A percentile compares a stretch with the other conserved stretches of the same genome.
phyloP scores from a whole-genome alignment of 1,140 invertebrate species.

The Babylonia areolata region DNA sequence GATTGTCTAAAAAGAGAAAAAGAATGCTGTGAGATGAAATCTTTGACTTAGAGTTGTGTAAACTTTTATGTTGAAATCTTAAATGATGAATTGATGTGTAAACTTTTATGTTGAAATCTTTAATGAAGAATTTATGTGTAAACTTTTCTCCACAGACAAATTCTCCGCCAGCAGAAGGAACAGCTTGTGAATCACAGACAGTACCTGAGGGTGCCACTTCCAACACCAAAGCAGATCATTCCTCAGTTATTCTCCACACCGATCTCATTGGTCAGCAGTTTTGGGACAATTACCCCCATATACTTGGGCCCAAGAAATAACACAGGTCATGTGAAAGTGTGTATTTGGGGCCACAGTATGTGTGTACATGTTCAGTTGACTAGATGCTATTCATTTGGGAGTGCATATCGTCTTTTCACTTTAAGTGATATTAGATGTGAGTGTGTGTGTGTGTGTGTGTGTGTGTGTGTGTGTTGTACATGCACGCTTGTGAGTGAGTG shows the following conservation, averaged over 20 bases:
- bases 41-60: too few species aligned
- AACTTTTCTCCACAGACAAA: slow-evolving; percentile 33
- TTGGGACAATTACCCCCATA: slow-evolving; percentile 86
- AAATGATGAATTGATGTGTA: too few species aligned
- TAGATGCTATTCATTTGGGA: not conserved
- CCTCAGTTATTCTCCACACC: slow-evolving; percentile 61
- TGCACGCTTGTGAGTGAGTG: too few species aligned
- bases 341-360: too few species aligned
- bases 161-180: slow-evolving; percentile 34
- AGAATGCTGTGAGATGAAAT: too few species aligned
- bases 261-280: slow-evolving; percentile 92
- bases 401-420: not conserved
- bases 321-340: too few species aligned
- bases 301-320: slow-evolving; percentile 61
- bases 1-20: too few species aligned
- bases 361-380: not conserved
- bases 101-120: too few species aligned
- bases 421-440: not conserved
- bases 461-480: slow-evolving; percentile 23
- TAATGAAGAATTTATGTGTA: too few species aligned
- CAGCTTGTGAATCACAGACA: not conserved
- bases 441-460: slow-evolving; percentile 20
- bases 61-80: too few species aligned
- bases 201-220: not conserved
- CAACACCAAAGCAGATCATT: slow-evolving; percentile 16